A percentile compares a stretch with the other conserved stretches of the same genome.
These are phyloP conservation scores for Campoletis sonorensis DNA, from an alignment of 1,140 invertebrate genomes.

Conservation along the genomic window DNA sequence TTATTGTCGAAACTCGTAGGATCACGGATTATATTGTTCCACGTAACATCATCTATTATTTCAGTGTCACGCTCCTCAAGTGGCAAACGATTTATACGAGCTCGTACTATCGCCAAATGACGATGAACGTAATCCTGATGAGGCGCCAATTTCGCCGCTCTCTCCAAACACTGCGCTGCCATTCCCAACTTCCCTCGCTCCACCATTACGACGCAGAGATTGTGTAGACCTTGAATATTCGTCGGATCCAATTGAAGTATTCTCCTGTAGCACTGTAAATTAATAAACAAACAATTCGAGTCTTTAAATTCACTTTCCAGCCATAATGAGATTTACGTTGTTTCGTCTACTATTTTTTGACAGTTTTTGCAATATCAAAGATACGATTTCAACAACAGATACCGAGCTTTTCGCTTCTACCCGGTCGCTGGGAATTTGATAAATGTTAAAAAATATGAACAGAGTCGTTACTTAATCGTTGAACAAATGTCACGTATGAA, in stretches of 20 bases:
- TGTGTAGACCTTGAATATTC: constrained; percentile 96
- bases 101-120: constrained; percentile 91
- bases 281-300: neutral
- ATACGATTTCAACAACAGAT: no score
- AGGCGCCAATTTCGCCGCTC: constrained; percentile 88
- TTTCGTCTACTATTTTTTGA: no score
- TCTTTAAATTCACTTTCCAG: constrained; percentile 20
- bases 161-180: constrained; percentile 90
- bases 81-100: constrained; percentile 77
- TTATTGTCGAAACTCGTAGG: constrained; percentile 50
- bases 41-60: constrained; percentile 70
- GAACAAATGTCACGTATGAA: no score
- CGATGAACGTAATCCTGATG: constrained; percentile 93
- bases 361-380: no score
- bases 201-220: constrained; percentile 96
- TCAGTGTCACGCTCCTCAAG: constrained; percentile 69
- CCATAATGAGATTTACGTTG: no score
- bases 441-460: no score
- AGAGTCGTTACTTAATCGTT: no score
- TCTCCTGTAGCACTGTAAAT: constrained; percentile 89
- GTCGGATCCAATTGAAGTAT: constrained; percentile 92
- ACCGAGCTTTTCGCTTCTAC: no score
- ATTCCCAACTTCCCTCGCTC: constrained; percentile 89
- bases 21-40: constrained; percentile 51
- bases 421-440: no score